A percentile compares a stretch with the other conserved stretches of the same genome.
These are phyloP conservation scores for Atrina japonica DNA, from an alignment of 2,888 invertebrate genomes.

Conservation along the genomic window DNA sequence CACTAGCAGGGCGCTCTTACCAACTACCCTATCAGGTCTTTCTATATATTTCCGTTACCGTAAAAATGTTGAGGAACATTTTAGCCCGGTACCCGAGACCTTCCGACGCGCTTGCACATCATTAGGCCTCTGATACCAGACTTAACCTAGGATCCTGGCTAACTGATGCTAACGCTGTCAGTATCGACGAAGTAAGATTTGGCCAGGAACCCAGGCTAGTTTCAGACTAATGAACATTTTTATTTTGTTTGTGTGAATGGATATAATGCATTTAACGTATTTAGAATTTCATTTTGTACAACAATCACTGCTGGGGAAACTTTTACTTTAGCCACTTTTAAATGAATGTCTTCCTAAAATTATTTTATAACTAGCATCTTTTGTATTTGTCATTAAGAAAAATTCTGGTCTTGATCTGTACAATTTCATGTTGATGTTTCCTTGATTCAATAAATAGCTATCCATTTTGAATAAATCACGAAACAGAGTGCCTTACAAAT, in stretches of 20 bases:
- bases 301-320: constrained; percentile 46
- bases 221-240: too few species aligned
- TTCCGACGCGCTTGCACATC: too few species aligned
- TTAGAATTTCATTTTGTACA: constrained; percentile 38
- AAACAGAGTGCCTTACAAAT: constrained; percentile 32
- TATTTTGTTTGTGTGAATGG: constrained; percentile 32
- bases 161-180: too few species aligned
- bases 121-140: too few species aligned
- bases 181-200: too few species aligned
- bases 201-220: too few species aligned
- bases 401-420: constrained; percentile 24
- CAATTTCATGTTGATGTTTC: constrained; percentile 18
- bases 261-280: constrained; percentile 25
- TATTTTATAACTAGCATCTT: constrained; percentile 11
- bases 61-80: too few species aligned
- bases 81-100: too few species aligned
- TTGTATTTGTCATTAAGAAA: constrained; percentile 18
- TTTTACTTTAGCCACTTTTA: constrained; percentile 38
- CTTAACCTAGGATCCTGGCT: too few species aligned
- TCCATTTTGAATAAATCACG: constrained; percentile 30
- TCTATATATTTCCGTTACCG: too few species aligned
- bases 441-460: constrained; percentile 33
- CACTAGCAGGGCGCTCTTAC: too few species aligned
- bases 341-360: constrained; percentile 26
- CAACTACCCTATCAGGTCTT: too few species aligned